These are phyloP conservation scores for Onychostoma macrolepis DNA, from an alignment of 2,113 vertebrate genomes.

Conservation along the genomic window DNA sequence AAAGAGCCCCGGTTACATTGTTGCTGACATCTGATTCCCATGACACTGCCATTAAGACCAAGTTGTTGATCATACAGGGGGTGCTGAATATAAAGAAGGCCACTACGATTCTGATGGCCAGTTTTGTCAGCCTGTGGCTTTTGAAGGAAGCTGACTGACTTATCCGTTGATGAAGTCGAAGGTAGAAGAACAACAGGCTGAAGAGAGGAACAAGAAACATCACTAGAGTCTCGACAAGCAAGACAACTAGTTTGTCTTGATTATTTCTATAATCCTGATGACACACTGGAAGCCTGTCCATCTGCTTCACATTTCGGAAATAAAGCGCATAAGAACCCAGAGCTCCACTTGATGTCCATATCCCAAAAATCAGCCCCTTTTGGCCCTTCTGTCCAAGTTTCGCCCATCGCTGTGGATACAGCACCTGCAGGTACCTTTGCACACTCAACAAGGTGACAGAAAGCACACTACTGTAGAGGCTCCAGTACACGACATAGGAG, in stretches of 20 bases:
- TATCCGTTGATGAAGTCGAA: constrained; percentile 67
- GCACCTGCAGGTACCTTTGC: constrained; percentile 72
- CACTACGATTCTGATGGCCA: constrained; percentile 69
- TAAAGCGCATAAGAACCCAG: constrained; percentile 65
- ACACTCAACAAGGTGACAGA: constrained; percentile 73
- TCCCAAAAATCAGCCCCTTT: constrained; percentile 60
- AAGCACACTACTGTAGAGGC: constrained; percentile 75
- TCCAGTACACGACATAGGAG: constrained; percentile 70
- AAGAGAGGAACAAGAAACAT: constrained; percentile 70
- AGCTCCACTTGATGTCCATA: constrained; percentile 56
- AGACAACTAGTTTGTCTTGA: constrained; percentile 45
- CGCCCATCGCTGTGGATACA: constrained; percentile 68
- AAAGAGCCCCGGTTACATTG: constrained; percentile 66
- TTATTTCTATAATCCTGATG: constrained; percentile 47
- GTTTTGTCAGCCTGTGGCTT: constrained; percentile 52
- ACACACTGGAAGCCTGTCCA: constrained; percentile 14
- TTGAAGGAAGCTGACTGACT: constrained; percentile 61
- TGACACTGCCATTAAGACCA: constrained; percentile 63
- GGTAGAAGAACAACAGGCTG: constrained; percentile 70
- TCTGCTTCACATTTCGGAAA: constrained; percentile 55
- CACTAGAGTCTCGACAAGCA: constrained; percentile 69
- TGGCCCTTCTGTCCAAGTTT: constrained; percentile 53
- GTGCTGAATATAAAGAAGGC: constrained; percentile 73
- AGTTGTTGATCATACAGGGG: constrained; percentile 71
- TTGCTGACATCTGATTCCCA: constrained; percentile 46